phyloP scores from a whole-genome alignment of 2,888 invertebrate genomes.

The Aleiodes testaceus region DNA sequence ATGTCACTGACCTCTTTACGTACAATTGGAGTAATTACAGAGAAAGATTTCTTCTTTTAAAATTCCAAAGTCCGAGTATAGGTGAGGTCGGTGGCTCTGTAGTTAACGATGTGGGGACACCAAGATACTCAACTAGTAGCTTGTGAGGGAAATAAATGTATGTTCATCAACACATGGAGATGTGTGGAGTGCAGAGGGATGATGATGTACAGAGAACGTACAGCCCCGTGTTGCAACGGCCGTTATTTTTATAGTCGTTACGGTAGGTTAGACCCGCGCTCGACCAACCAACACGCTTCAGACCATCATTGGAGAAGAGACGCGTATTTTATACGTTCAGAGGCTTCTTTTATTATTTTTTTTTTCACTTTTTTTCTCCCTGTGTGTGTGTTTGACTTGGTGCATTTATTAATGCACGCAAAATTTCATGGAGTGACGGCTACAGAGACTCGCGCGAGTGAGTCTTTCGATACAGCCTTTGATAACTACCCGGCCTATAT shows the following conservation, averaged over 20 bases:
- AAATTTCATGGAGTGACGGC: conserved; percentile 69
- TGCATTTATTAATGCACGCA: conserved; percentile 70
- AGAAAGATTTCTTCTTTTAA: no score
- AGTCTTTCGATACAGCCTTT: conserved; percentile 62
- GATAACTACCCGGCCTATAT: conserved; percentile 66
- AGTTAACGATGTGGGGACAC: conserved; percentile 31
- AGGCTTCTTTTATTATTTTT: not conserved
- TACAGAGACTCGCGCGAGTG: conserved; percentile 48
- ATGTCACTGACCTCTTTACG: no score
- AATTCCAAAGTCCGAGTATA: conserved; percentile 42
- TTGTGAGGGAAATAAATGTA: conserved; percentile 19
- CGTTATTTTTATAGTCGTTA: conserved; percentile 70
- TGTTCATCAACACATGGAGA: conserved; percentile 35
- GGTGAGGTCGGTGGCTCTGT: conserved; percentile 35
- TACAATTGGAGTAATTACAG: no score
- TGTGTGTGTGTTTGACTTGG: conserved; percentile 47
- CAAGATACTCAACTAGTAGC: conserved; percentile 11
- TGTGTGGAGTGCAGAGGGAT: conserved; percentile 23
- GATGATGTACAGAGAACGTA: conserved; percentile 43
- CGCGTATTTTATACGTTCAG: conserved; percentile 20
- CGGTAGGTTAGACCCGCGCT: conserved; percentile 69
- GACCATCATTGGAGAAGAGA: conserved; percentile 61
- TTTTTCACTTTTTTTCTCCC: not conserved
- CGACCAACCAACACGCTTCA: conserved; percentile 60
- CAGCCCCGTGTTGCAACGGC: conserved; percentile 51